phyloP scores from a whole-genome alignment of 92 coral and sea anemone genomes.

The Micromussa lordhowensis region DNA sequence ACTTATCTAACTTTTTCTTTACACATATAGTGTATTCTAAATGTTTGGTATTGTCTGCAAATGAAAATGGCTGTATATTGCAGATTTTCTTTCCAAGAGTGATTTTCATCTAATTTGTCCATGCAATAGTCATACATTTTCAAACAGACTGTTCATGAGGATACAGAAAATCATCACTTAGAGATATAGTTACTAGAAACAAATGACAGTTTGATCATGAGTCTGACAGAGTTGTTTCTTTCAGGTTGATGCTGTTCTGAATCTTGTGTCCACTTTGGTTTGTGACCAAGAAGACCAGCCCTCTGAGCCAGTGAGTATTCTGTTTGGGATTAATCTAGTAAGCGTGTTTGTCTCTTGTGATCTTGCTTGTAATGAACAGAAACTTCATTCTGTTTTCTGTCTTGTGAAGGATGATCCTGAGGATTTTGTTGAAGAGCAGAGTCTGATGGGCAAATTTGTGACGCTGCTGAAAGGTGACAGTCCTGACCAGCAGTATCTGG shows the following conservation, averaged over 20 bases:
- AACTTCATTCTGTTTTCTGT: not conserved
- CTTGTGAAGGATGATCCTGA: conserved; percentile 87
- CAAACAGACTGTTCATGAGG: too few relatives aligned
- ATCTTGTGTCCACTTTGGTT: conserved; percentile 88
- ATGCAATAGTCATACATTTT: too few relatives aligned
- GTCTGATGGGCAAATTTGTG: conserved; percentile 95
- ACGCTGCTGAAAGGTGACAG: conserved; percentile 87
- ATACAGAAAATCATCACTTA: not conserved
- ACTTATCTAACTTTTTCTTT: too few relatives aligned
- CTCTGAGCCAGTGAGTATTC: conserved; percentile 81
- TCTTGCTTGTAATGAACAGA: not conserved
- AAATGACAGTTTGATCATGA: not conserved
- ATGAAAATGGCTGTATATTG: too few relatives aligned
- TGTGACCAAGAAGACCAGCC: conserved; percentile 98
- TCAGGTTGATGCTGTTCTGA: conserved; percentile 85
- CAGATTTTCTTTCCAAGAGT: too few relatives aligned
- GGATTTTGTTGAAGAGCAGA: conserved; percentile 97
- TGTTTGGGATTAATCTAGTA: not conserved
- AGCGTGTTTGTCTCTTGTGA: not conserved
- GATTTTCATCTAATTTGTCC: too few relatives aligned
- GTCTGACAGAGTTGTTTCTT: not conserved
- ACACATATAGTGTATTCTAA: too few relatives aligned
- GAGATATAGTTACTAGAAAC: not conserved
- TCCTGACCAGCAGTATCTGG: conserved; percentile 97
- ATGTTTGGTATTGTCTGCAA: too few relatives aligned